A percentile compares a stretch with the other conserved stretches of the same genome.
Evolutionary conservation across 2,888 invertebrate species (phyloP).

Genomic region (Dascillus cervinus): DNA sequence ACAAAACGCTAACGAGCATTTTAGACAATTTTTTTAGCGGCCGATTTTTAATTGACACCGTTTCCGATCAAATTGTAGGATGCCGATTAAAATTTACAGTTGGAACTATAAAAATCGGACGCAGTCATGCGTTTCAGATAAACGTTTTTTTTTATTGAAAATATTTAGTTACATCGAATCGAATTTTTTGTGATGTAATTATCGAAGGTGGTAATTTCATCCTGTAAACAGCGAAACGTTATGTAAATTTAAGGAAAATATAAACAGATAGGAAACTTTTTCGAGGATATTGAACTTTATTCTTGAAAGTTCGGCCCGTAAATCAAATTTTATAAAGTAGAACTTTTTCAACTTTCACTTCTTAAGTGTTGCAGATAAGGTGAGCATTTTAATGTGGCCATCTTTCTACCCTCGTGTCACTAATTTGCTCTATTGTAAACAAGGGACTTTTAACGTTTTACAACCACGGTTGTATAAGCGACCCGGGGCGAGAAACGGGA

Average conservation of each 20-base stretch:
- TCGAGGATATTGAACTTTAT: slow-evolving; percentile 14
- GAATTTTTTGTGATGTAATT: too few species aligned
- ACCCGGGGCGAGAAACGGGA: slow-evolving; percentile 15
- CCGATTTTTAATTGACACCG: too few species aligned
- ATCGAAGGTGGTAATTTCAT: slow-evolving; percentile 7
- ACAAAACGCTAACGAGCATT: too few species aligned
- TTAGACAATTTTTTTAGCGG: too few species aligned
- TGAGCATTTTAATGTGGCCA: slow-evolving; percentile 28
- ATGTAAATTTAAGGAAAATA: slow-evolving; percentile 2
- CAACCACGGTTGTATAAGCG: slow-evolving; percentile 21
- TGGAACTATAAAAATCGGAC: too few species aligned
- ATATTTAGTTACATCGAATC: too few species aligned
- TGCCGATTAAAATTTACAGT: too few species aligned
- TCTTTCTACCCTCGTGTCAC: slow-evolving; percentile 33
- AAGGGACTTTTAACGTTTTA: slow-evolving; percentile 27
- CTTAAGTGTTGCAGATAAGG: slow-evolving; percentile 19
- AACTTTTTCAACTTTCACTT: slow-evolving; percentile 40
- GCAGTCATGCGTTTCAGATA: too few species aligned
- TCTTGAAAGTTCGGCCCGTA: slow-evolving; percentile 26
- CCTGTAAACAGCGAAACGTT: slow-evolving; percentile 8
- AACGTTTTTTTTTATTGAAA: too few species aligned
- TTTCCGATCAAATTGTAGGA: too few species aligned
- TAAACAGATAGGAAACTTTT: slow-evolving; percentile 7
- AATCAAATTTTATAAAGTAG: slow-evolving; percentile 40
- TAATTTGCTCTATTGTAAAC: slow-evolving; percentile 32